Percentiles rank a stretch among this genome's conserved stretches.
Evolutionary conservation across 1,140 invertebrate genomes (phyloP).

Genomic region (Gryon sp.): DNA sequence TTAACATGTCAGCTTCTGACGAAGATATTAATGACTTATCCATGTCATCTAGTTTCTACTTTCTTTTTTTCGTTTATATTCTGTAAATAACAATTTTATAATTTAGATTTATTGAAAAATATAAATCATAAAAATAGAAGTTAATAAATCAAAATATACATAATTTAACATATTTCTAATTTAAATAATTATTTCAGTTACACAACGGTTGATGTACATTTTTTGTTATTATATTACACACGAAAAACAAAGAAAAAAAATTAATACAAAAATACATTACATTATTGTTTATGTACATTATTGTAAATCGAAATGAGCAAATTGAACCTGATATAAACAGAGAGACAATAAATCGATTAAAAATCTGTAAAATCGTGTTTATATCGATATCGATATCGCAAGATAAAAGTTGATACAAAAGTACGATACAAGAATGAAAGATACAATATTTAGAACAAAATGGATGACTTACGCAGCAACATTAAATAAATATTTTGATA

Average conservation of each 20-base stretch:
- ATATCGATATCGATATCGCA: conserved; percentile 54
- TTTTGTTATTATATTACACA: no score
- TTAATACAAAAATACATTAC: no score
- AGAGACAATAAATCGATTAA: conserved; percentile 17
- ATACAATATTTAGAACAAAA: conserved; percentile 48
- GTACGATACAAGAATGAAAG: conserved; percentile 10
- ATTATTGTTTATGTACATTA: no score
- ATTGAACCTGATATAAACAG: no score
- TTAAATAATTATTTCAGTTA: no score
- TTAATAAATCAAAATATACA: no score
- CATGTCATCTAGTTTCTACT: conserved; percentile 15
- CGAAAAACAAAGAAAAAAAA: no score
- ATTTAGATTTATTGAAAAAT: no score
- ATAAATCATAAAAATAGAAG: no score
- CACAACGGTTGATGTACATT: no score
- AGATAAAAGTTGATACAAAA: conserved; percentile 20
- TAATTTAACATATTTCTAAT: no score
- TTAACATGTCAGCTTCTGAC: conserved; percentile 19
- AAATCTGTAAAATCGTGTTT: conserved; percentile 29
- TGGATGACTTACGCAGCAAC: conserved; percentile 33
- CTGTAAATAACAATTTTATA: not conserved
- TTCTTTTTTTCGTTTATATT: not conserved
- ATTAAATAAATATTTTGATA: conserved; percentile 23
- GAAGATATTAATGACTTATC: conserved; percentile 33
- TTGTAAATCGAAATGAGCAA: no score